Evolutionary conservation across 2,113 vertebrate genomes (phyloP), one percentile per base, ranked within the genome.

Genomic region (Echinops telfairi): DNA sequence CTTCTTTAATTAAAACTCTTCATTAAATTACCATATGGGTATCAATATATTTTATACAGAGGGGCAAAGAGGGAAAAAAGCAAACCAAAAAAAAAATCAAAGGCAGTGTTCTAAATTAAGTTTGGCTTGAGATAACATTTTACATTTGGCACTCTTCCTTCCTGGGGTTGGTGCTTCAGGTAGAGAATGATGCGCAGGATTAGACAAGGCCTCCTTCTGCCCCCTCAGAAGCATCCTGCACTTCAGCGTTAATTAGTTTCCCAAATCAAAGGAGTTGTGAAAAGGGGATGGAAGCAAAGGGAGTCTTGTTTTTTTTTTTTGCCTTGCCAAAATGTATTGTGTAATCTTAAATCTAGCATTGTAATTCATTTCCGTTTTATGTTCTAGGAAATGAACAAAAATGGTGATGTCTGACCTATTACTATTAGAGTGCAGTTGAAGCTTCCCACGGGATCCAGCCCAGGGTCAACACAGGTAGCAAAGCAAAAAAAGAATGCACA

Each of bases 1-100:
- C 22, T 88, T 91, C 76, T 88, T 96, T 86, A 94, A 93, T 91
- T 95, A 94, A 88, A 96, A 92, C 17, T 93, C 70, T 71, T 78
- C 87, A 71, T 38, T 81, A 86, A 92, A 93, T 93, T 96, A 96
- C 88, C 64, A 64, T 40, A 86, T 68, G 86, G 10, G 36, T 75
- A 68, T 90, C 81, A 38, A 53, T 70, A 53, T 73, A 78, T 86
- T 86, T 33, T 82, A 36, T 40, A 94, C 31, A 64, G n/a, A 88
- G 31, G 22, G n/a, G 10, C 78, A 86, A 88, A 60, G 75, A 88
- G 68, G 75, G 43, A 62, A 53, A 29, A 79, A 86, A 64, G 62
- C 9, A 43, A 87, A 62, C 60, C 57, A 77, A 81, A 40, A 64
- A 79, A 58, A 88, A 94, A 93, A 87, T 73, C 60, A 85, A 94